These are phyloP conservation scores for Myanophis thanlyinensis DNA, from an alignment of 2,113 vertebrate genomes.

Conservation along the genomic window DNA sequence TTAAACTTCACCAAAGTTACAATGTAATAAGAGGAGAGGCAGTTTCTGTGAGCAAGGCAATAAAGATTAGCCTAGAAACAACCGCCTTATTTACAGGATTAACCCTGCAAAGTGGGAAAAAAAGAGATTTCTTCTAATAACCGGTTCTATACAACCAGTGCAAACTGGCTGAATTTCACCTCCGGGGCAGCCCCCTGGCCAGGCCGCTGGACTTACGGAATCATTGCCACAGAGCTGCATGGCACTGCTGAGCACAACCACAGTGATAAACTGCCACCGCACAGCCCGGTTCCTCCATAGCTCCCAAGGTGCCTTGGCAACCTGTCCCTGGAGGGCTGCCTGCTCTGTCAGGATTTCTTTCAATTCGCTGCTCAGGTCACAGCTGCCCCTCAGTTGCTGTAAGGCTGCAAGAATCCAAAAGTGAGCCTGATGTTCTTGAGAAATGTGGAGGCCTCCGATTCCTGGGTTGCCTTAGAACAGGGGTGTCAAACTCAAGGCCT, in stretches of 20 bases:
- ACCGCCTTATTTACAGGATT: no score
- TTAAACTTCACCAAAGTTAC: no score
- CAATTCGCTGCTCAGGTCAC: constrained; percentile 74
- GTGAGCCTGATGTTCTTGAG: neutral
- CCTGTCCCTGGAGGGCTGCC: constrained; percentile 67
- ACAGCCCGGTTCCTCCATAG: constrained; percentile 72
- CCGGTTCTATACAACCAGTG: no score
- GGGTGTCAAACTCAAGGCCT: no score
- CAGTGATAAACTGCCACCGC: constrained; percentile 79
- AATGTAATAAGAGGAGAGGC: no score
- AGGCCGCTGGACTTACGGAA: constrained; percentile 69
- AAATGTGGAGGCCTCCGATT: no score
- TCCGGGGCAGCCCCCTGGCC: neutral
- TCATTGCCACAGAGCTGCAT: constrained; percentile 92
- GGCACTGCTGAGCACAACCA: constrained; percentile 83
- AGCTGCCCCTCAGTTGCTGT: constrained; percentile 71
- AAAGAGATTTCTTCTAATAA: no score
- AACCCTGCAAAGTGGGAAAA: no score
- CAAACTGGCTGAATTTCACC: no score
- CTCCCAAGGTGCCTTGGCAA: constrained; percentile 71
- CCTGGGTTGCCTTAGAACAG: neutral
- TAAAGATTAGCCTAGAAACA: no score
- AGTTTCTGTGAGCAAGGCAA: no score
- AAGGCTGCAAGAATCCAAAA: constrained; percentile 70
- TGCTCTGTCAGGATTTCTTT: constrained; percentile 84